These are phyloP conservation scores for Phylloscopus collybita DNA, from an alignment of 2,797 vertebrate genomes.

Conservation along the genomic window DNA sequence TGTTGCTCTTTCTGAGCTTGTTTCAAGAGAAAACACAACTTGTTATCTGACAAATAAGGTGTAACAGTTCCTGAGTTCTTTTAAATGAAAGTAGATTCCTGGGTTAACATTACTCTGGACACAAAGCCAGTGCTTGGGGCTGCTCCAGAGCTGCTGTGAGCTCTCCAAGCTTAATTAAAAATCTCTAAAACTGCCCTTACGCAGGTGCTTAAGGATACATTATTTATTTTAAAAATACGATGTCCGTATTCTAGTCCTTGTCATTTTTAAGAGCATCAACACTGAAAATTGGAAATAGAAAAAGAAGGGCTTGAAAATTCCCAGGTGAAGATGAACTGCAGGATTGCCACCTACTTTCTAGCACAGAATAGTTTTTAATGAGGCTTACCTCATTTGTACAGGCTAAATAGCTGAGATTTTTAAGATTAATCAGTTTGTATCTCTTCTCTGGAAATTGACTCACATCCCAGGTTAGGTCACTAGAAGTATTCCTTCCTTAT, in stretches of 20 bases:
- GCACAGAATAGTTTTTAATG: neutral
- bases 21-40: neutral
- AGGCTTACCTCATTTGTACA: neutral
- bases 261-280: neutral
- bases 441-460: neutral
- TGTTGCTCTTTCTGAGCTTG: neutral
- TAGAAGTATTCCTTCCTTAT: neutral
- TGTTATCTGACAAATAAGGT: neutral
- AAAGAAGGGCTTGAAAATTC: neutral
- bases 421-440: neutral
- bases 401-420: neutral
- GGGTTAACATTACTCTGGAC: neutral
- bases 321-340: neutral
- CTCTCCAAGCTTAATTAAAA: neutral
- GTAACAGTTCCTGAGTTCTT: neutral
- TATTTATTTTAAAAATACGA: neutral
- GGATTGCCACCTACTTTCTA: neutral
- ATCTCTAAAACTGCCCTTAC: neutral
- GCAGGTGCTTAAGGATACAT: neutral
- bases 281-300: neutral
- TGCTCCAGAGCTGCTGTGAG: neutral
- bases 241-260: neutral
- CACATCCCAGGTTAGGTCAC: neutral
- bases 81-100: neutral
- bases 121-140: neutral